These are phyloP conservation scores for Cranoglanis bouderius DNA, from an alignment of 2,113 vertebrate genomes.

Conservation along the genomic window DNA sequence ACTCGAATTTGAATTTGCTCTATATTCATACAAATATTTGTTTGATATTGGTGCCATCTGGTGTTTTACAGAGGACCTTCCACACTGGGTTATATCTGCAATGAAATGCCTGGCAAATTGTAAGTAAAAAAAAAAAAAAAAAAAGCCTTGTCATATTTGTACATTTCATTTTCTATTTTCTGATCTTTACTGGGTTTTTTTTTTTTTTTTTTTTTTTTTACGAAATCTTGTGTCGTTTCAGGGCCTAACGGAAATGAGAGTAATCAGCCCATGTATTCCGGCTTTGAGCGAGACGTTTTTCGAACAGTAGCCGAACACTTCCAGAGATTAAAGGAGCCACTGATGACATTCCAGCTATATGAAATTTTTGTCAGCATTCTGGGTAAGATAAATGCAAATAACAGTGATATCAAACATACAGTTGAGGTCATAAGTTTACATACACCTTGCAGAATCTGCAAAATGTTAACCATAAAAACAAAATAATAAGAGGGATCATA, in stretches of 20 bases:
- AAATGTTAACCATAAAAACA: too few species aligned
- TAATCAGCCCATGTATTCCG: slow-evolving; percentile 80
- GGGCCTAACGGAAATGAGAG: slow-evolving; percentile 80
- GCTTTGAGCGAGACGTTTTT: slow-evolving; percentile 87
- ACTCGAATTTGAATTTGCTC: background rate
- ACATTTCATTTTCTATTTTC: background rate
- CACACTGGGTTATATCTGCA: slow-evolving; percentile 87
- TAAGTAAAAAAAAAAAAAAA: slow-evolving; percentile 68
- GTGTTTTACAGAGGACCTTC: slow-evolving; percentile 76
- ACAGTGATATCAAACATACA: background rate
- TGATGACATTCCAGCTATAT: slow-evolving; percentile 83
- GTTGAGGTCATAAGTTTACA: too few species aligned
- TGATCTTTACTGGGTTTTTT: background rate
- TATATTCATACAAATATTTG: background rate
- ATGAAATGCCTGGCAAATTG: slow-evolving; percentile 87
- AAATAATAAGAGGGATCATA: too few species aligned
- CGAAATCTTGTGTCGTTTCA: slow-evolving; percentile 42
- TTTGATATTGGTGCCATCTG: slow-evolving; percentile 11
- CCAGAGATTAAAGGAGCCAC: slow-evolving; percentile 78
- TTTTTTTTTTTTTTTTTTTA: background rate
- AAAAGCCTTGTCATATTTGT: background rate
- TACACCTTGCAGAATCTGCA: too few species aligned
- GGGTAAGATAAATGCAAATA: slow-evolving; percentile 68
- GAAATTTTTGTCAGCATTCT: slow-evolving; percentile 83
- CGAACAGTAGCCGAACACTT: slow-evolving; percentile 84